phyloP scores from a whole-genome alignment of 2,888 invertebrate species.

The Rhyacophila evoluta region DNA sequence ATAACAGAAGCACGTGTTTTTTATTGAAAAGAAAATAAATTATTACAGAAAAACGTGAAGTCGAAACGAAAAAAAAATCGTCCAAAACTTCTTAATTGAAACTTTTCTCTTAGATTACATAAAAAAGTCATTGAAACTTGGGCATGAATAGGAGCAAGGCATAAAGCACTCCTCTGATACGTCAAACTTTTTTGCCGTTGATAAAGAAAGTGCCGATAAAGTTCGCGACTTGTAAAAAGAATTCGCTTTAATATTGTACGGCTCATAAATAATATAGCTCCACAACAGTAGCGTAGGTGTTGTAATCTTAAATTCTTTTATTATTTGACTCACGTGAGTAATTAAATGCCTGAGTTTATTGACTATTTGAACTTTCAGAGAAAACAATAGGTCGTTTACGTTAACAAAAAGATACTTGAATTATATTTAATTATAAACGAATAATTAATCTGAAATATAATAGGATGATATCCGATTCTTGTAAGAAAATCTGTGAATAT shows the following conservation, averaged over 20 bases:
- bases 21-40: neutral
- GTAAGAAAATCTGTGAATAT: too few relatives aligned
- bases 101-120: conserved; percentile 32
- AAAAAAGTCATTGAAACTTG: conserved; percentile 31
- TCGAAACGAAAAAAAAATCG: conserved; percentile 6
- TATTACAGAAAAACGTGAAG: conserved; percentile 11
- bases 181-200: conserved; percentile 31
- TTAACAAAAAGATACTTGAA: too few relatives aligned
- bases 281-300: neutral
- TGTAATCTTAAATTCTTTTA: too few relatives aligned
- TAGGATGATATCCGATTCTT: too few relatives aligned
- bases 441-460: too few relatives aligned
- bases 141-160: conserved; percentile 35
- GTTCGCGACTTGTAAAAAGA: conserved; percentile 29
- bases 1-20: conserved; percentile 9
- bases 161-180: conserved; percentile 33
- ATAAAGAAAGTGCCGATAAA: conserved; percentile 31
- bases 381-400: too few relatives aligned
- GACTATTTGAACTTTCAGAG: too few relatives aligned
- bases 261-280: neutral
- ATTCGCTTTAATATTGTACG: conserved; percentile 30
- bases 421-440: too few relatives aligned
- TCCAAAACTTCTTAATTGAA: conserved; percentile 41
- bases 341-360: too few relatives aligned
- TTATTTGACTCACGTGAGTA: too few relatives aligned